A percentile compares a stretch with the other conserved stretches of the same genome.
These are phyloP conservation scores for Phoebastria nigripes DNA, from an alignment of 2,797 vertebrate genomes.

Conservation along the genomic window DNA sequence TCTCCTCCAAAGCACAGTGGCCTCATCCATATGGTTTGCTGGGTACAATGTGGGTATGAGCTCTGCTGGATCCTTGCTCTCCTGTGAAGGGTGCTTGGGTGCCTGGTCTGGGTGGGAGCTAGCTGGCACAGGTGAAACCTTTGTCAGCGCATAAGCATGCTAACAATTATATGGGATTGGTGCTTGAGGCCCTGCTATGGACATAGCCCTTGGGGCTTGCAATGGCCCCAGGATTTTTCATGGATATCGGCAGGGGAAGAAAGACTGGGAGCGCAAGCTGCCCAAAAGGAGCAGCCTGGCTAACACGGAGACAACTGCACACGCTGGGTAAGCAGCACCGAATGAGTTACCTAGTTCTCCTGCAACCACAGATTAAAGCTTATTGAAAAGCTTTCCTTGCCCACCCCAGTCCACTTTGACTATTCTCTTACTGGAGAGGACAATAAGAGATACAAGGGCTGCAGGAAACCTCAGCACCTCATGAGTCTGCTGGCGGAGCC, in stretches of 20 bases:
- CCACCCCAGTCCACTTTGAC: not conserved
- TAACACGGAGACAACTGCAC: not conserved
- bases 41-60: not conserved
- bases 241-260: not conserved
- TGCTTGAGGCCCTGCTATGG: not conserved
- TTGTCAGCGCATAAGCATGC: accelerated
- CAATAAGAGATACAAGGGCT: not conserved
- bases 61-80: not conserved
- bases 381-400: not conserved
- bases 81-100: not conserved
- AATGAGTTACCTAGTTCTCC: not conserved
- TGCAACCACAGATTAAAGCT: not conserved
- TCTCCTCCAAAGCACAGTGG: not conserved
- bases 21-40: not conserved
- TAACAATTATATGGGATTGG: not conserved
- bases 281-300: not conserved
- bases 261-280: not conserved
- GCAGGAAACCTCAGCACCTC: not conserved
- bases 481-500: not conserved
- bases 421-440: not conserved
- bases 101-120: not conserved
- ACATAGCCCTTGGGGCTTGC: not conserved
- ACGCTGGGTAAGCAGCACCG: accelerated
- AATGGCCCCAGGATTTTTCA: not conserved
- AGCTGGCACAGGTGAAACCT: not conserved